Evolutionary conservation across 1,140 invertebrate species (phyloP).

Genomic region (Gonatopus flavifemur): DNA sequence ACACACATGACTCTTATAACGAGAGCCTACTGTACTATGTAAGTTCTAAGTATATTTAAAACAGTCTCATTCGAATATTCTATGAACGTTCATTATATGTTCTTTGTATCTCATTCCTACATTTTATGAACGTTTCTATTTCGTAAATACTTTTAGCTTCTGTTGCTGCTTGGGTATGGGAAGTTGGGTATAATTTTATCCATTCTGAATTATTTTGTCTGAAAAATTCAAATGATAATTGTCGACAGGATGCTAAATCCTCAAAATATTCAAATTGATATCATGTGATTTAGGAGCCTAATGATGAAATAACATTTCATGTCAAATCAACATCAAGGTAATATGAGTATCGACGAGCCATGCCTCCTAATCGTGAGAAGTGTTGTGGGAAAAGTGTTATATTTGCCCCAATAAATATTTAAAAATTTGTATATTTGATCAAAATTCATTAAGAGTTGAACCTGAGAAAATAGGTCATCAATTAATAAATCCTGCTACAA

Average conservation of each 20-base stretch:
- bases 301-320: constrained; percentile 68
- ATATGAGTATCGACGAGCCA: constrained; percentile 73
- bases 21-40: too few relatives aligned
- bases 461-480: constrained; percentile 70
- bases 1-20: too few relatives aligned
- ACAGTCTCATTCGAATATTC: too few relatives aligned
- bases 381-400: constrained; percentile 77
- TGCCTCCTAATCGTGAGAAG: constrained; percentile 72
- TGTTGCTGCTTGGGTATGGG: too few relatives aligned
- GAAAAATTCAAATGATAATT: constrained; percentile 53
- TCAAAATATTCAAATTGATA: constrained; percentile 61
- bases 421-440: too few relatives aligned
- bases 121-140: too few relatives aligned
- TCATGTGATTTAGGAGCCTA: constrained; percentile 64
- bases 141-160: too few relatives aligned
- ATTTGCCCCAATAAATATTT: constrained; percentile 71
- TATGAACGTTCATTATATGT: too few relatives aligned
- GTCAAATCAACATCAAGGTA: constrained; percentile 66
- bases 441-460: constrained; percentile 60
- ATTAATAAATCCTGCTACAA: constrained; percentile 68
- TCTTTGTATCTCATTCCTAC: too few relatives aligned
- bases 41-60: too few relatives aligned
- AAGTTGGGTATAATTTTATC: constrained; percentile 55
- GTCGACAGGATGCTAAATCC: constrained; percentile 51
- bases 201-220: constrained; percentile 64